These are phyloP conservation scores for Cerceris rybyensis DNA, from an alignment of 2,888 invertebrate species.

Conservation along the genomic window DNA sequence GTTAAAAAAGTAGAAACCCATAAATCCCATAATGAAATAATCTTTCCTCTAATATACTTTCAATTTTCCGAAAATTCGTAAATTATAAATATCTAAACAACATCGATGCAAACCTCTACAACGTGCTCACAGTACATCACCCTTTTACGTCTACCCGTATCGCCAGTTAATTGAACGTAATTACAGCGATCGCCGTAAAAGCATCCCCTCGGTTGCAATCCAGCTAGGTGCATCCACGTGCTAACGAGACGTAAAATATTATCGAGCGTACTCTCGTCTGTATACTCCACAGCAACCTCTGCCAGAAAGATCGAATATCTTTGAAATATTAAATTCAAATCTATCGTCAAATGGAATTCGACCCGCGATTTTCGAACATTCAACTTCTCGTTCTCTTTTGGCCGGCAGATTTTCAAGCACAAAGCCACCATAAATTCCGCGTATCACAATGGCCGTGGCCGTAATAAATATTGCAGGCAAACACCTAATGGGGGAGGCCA, in stretches of 20 bases:
- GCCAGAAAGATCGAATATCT: neutral
- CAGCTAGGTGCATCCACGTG: constrained; percentile 1
- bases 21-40: no score
- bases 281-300: constrained; percentile 1
- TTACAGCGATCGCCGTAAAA: constrained; percentile 18
- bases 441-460: constrained; percentile 64
- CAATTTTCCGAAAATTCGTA: no score
- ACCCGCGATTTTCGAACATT: constrained; percentile 25
- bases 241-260: constrained; percentile 28
- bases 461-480: constrained; percentile 73
- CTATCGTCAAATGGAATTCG: neutral
- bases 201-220: constrained; percentile 8
- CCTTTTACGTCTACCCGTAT: constrained; percentile 10
- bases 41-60: no score
- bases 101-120: neutral
- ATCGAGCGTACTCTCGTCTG: neutral
- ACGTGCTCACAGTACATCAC: constrained; percentile 23
- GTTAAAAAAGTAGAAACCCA: no score
- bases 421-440: constrained; percentile 57
- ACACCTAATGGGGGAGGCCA: constrained; percentile 71
- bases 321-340: constrained; percentile 2
- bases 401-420: constrained; percentile 40
- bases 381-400: neutral
- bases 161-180: constrained; percentile 40
- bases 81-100: neutral